Base-by-base conservation (phyloP, 2,888 invertebrate species). In the Chironomus tentans region DNA sequence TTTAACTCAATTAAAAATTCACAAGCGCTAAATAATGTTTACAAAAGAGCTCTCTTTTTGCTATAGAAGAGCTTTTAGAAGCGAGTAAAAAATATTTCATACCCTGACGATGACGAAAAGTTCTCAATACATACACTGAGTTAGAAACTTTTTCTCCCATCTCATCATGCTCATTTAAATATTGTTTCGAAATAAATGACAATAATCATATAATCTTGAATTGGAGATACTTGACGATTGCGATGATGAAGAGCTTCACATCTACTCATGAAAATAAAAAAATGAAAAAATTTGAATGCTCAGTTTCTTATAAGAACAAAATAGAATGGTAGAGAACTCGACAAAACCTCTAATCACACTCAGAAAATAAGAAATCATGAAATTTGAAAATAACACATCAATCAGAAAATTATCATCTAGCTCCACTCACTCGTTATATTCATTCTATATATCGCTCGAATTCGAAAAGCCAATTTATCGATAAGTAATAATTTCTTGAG, bases 1-100 rank as follows among this genome's bases (percentile, higher is more conserved):
- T 69, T 70, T 70, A 47, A 70, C 48, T 47, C 47, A 70, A 70
- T 70, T 70, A 70, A 70, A 70, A 68, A 68, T 48, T 70, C 70
- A 70, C 24, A 56, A 28, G 68, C 68, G 70, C 12, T 48, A 47
- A 70, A 18, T 70, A 48, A 15, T 56, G 15, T 56, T 56, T 56
- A 56, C 56, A 56, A 56, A 56, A 56, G 56, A 18, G 56, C n/a
- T n/a, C n/a, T n/a, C n/a, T n/a, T n/a, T n/a, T n/a, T n/a, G n/a
- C 15, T 56, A 18, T 56, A 18, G 18, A 56, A 56, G n/a, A 56
- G 56, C 56, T 56, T 18, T 50, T 28, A 6, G n/a, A 50, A 50
- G 15, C n/a, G 15, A 50, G n/a, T 6, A 48, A 48, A 48, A 50
- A 50, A 50, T 50, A 15, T 50, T 56, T 7, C 56, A 56, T 18